Conservation (phyloP, 2,888 invertebrate genomes). For the Thecophora atra region DNA sequence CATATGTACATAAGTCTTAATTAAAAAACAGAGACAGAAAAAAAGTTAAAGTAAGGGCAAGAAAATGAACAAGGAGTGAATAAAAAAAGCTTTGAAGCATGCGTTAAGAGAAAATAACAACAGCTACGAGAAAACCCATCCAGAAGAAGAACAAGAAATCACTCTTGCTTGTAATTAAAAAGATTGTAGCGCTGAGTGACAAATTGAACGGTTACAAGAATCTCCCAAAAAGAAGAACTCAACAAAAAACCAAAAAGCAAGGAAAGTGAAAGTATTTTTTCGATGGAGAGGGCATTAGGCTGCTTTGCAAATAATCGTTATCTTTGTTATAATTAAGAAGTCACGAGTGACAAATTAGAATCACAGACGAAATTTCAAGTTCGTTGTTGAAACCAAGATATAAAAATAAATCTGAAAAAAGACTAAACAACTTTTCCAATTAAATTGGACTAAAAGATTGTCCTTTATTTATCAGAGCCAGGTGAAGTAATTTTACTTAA, state of each 20-base stretch:
- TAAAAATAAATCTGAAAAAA: no score
- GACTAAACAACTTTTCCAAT: no score
- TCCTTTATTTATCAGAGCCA: no score
- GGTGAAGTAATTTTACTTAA: no score
- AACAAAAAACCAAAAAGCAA: not conserved
- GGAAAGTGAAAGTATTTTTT: not conserved
- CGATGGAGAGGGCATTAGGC: no score
- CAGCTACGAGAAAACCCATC: not conserved
- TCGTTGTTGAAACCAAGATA: no score
- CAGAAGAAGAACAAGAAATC: not conserved
- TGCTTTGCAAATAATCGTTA: no score
- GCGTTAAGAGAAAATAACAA: not conserved
- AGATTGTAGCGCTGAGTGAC: not conserved
- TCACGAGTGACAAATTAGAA: no score
- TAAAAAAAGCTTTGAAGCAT: not conserved
- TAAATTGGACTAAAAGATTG: no score
- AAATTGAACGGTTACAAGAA: not conserved
- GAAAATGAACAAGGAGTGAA: not conserved
- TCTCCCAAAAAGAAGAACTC: not conserved
- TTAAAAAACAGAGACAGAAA: not conserved
- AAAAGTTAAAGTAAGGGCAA: not conserved
- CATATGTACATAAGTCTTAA: no score
- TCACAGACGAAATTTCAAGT: no score
- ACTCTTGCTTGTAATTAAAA: constrained; percentile 12
- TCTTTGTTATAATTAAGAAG: no score